Base-by-base conservation (phyloP, 2,888 invertebrate genomes). In the Omphaloscelis lunosa region DNA sequence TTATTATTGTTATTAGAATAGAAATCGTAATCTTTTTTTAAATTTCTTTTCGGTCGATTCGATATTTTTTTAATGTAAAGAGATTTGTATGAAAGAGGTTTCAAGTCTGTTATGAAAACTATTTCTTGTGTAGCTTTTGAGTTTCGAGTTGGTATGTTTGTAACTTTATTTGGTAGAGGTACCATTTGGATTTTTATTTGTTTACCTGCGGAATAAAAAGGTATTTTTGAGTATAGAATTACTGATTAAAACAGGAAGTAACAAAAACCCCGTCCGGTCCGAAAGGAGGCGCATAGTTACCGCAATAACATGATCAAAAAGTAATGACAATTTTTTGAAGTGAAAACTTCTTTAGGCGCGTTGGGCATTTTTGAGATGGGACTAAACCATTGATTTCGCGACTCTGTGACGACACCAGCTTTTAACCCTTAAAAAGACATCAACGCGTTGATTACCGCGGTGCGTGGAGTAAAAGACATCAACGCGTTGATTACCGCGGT, bases 41-140 rank as follows among this genome's bases (percentile, higher is more conserved):
- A n/a, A 8, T 90, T 88, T 11, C 94, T 79, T 73, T 92, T 94
- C 0, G 56, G 4, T 70, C 88, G 89, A 0, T 56, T 68, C 0
- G 65, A 0, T 6, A 86, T 82, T 83, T 92, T 94, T 70, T 85
- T 86, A 0, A 98, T 91, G 85, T 97, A 98, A 86, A 97, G 98
- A 0, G 97, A 97, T 88, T 97, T 97, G 86, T 97, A 98, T 1
- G 98, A 92, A 0, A 98, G 95, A 0, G 98, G 98, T 3, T 98
- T 90, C 6, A 97, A 92, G 7, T 93, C 89, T 0, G 98, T 98
- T n/a, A 97, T 89, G 91, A 99, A 99, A 0, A 98, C 95, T 0
- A 99, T 92, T 88, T 99, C 98, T 86, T 97, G 96, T 0, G 95
- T 97, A 0, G 98, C 98, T 5, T 86, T 91, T 1, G 98, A 98